Evolutionary conservation across 2,888 invertebrate genomes (phyloP).

Genomic region (Ecdyonurus torrentis): DNA sequence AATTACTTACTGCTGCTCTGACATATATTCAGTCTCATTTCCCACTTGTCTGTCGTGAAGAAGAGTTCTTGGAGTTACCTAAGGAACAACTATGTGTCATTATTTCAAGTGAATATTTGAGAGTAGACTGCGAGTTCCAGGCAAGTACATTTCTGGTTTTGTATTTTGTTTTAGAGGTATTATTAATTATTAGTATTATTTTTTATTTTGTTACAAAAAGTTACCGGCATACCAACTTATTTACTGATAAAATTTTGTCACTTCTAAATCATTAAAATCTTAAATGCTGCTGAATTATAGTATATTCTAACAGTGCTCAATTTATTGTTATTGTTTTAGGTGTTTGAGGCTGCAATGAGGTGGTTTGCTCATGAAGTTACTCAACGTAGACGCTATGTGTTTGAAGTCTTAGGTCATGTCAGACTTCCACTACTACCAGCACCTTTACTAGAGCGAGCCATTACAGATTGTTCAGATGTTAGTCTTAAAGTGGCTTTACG

Average conservation of each 20-base stretch:
- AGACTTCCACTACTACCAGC: conserved; percentile 70
- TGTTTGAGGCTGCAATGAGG: conserved; percentile 67
- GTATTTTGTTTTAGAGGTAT: conserved; percentile 3
- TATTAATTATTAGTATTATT: not conserved
- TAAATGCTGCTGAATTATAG: not conserved
- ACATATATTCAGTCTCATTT: conserved; percentile 75
- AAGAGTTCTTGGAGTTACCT: conserved; percentile 72
- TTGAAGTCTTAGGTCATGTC: conserved; percentile 67
- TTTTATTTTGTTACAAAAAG: not conserved
- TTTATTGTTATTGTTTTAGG: conserved; percentile 32
- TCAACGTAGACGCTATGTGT: conserved; percentile 62
- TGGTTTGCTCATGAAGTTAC: conserved; percentile 75
- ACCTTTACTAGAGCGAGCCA: conserved; percentile 57
- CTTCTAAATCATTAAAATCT: not conserved
- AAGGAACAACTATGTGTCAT: conserved; percentile 58
- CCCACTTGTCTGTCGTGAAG: conserved; percentile 59
- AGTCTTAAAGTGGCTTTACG: conserved; percentile 60
- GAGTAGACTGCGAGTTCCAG: conserved; percentile 79
- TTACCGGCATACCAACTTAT: not conserved
- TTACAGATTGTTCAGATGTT: conserved; percentile 60
- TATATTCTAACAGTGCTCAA: too few species aligned
- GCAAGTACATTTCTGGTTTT: conserved; percentile 28
- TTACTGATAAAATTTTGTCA: not conserved
- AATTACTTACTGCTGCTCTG: conserved; percentile 57
- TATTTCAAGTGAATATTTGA: conserved; percentile 68